Evolutionary conservation across 2,888 invertebrate species (phyloP), one percentile per base, ranked within the genome.

Genomic region (Strigamia transsilvanica): DNA sequence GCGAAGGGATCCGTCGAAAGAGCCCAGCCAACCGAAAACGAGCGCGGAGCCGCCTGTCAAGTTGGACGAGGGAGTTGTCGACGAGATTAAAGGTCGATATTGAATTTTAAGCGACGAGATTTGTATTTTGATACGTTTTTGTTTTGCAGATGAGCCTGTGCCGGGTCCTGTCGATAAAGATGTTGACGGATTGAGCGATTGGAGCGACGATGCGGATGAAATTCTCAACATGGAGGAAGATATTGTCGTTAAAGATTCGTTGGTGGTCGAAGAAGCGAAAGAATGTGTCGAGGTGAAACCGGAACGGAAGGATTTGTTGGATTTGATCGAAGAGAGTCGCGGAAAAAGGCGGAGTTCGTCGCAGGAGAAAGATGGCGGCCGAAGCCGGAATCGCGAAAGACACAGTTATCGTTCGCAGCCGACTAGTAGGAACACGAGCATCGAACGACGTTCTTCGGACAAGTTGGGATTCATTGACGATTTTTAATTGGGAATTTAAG

Each of bases 131-230:
- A 77, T 23, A 23, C 5, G 7, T 77, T 77, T 6, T 7, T 4
- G 1, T 15, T n/a, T 5, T 34, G 13, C 15, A 77, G 77, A 32
- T 21, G 27, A 77, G 77, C 15, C 77, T 4, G n/a, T 32, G 21
- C 9, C 18, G 27, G 61, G 9, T 21, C 9, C 61, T 23, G 61
- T 32, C 21, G 34, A 79, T 15, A 34, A 34, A 38, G 51, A 42
- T 9, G 23, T 21, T 5, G 80, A 23, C 15, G 80, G 42, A 15
- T 91, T 95, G 15, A 95, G 95, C 88, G 95, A 95, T 88, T 94
- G 95, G 83, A 95, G 95, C 87, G 85, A 85, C 82, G 95, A 95
- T 88, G 94, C 94, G 82, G 95, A 95, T 88, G 95, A 95, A 86
- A 94, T 95, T 86, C 90, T 95, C 5, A 93, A 94, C 84, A 92